phyloP scores from a whole-genome alignment of 2,888 invertebrate species.

The Agelastica alni region DNA sequence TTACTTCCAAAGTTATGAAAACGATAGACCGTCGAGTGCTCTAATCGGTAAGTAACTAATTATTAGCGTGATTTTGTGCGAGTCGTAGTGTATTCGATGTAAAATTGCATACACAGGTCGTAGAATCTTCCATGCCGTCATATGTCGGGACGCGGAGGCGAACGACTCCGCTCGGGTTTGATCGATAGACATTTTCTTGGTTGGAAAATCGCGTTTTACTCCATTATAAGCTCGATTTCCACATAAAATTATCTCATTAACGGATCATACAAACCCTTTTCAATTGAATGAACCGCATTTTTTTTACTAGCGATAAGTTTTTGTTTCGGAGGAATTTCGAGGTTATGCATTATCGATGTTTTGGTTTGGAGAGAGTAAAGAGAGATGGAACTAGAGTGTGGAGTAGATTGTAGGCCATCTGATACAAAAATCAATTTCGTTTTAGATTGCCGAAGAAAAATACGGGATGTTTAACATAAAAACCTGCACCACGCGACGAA shows the following conservation, averaged over 20 bases:
- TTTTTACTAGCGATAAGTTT: not conserved
- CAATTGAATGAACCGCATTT: too few relatives aligned
- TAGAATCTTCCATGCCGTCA: slow-evolving; percentile 31
- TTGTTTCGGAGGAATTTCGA: slow-evolving; percentile 7
- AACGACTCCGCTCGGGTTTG: slow-evolving; percentile 21
- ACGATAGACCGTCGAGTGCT: not conserved
- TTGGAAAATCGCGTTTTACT: slow-evolving; percentile 9
- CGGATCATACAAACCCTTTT: too few relatives aligned
- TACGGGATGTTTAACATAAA: not conserved
- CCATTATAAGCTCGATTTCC: not conserved
- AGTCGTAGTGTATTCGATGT: slow-evolving; percentile 12
- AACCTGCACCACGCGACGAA: too few relatives aligned
- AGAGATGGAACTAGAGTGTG: slow-evolving; percentile 12
- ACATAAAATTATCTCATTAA: too few relatives aligned
- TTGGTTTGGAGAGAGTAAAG: slow-evolving; percentile 21
- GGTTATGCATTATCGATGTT: slow-evolving; percentile 25
- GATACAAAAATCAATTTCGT: slow-evolving; percentile 23
- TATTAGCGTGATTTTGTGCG: not conserved
- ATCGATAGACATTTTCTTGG: slow-evolving; percentile 26
- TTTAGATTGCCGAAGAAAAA: not conserved
- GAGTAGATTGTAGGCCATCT: slow-evolving; percentile 25
- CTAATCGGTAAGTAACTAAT: slow-evolving; percentile 19
- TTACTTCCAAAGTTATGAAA: slow-evolving; percentile 20
- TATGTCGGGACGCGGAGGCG: slow-evolving; percentile 24
- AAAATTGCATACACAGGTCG: slow-evolving; percentile 33